Conservation (phyloP, 1,140 invertebrate species). For the Ptiloglossa arizonensis region DNA sequence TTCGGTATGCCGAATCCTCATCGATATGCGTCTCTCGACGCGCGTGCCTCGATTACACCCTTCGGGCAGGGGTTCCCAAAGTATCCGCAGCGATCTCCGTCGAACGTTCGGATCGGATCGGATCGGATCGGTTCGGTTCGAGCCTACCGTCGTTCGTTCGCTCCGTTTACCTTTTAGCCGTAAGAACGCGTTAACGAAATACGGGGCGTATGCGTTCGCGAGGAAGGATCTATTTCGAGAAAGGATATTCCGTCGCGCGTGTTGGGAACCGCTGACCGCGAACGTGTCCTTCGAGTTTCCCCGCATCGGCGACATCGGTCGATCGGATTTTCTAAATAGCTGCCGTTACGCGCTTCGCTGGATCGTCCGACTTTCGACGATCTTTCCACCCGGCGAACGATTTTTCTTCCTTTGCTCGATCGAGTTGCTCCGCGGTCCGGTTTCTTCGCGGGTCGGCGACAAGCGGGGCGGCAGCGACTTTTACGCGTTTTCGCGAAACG, state of each 20-base stretch:
- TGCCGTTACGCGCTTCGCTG: neutral
- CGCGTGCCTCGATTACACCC: slow-evolving; percentile 38
- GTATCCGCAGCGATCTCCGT: neutral
- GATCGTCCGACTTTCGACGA: neutral
- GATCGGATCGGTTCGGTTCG: neutral
- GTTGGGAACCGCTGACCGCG: slow-evolving; percentile 37
- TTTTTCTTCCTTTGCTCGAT: too few relatives aligned
- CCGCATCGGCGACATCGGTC: neutral
- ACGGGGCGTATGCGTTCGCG: neutral
- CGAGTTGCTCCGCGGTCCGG: too few relatives aligned
- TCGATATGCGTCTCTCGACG: slow-evolving; percentile 49
- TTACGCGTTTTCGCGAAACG: too few relatives aligned
- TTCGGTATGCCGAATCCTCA: slow-evolving; percentile 61
- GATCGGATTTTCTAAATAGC: slow-evolving; percentile 35
- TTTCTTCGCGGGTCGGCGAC: too few relatives aligned
- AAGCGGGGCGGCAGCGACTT: too few relatives aligned
- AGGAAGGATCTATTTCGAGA: neutral
- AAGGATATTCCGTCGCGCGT: neutral
- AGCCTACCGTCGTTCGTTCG: neutral
- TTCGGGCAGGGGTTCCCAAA: slow-evolving; percentile 28
- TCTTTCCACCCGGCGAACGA: neutral
- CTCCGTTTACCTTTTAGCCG: too few relatives aligned
- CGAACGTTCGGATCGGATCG: neutral
- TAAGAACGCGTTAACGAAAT: too few relatives aligned
- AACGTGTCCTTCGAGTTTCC: slow-evolving; percentile 6